Percentiles rank a stretch among this genome's conserved stretches.
Conservation (phyloP, 2,797 vertebrate genomes). For the Megalops cyprinoides region DNA sequence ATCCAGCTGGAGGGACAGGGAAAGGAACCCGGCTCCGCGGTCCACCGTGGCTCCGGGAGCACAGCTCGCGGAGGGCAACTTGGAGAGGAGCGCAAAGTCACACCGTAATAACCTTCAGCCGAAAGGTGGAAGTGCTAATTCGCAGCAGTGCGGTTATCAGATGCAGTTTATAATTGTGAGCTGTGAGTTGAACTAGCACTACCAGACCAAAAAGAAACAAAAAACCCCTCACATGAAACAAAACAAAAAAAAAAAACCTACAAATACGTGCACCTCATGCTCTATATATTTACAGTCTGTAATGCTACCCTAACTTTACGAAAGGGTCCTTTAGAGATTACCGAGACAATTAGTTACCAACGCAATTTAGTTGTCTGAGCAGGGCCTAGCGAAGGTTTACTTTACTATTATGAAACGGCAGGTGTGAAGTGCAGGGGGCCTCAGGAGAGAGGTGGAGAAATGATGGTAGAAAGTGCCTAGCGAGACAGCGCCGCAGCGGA, state of each 20-base stretch:
- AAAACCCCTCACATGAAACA: not conserved
- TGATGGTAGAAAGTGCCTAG: not conserved
- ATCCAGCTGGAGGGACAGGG: slow-evolving; percentile 47
- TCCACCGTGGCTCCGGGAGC: not conserved
- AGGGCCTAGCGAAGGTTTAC: not conserved
- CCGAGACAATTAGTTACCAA: not conserved
- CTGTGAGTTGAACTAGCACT: slow-evolving; percentile 9
- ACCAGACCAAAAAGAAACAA: not conserved
- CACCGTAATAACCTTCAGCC: slow-evolving; percentile 20
- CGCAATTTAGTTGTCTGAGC: not conserved
- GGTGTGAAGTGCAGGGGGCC: not conserved
- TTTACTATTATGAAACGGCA: not conserved
- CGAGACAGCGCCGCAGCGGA: not conserved
- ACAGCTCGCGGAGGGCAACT: not conserved
- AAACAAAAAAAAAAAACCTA: too few relatives aligned
- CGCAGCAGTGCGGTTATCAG: slow-evolving; percentile 3
- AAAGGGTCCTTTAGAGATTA: too few relatives aligned
- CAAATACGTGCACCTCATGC: not conserved
- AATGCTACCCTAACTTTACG: too few relatives aligned
- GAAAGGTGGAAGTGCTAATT: slow-evolving; percentile 25
- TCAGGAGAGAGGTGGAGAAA: not conserved
- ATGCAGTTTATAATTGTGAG: slow-evolving; percentile 3
- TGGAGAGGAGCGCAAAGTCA: slow-evolving; percentile 38
- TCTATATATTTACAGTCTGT: not conserved
- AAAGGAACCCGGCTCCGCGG: slow-evolving; percentile 32